phyloP scores from a whole-genome alignment of 2,113 vertebrate genomes.

The Caloenas nicobarica region DNA sequence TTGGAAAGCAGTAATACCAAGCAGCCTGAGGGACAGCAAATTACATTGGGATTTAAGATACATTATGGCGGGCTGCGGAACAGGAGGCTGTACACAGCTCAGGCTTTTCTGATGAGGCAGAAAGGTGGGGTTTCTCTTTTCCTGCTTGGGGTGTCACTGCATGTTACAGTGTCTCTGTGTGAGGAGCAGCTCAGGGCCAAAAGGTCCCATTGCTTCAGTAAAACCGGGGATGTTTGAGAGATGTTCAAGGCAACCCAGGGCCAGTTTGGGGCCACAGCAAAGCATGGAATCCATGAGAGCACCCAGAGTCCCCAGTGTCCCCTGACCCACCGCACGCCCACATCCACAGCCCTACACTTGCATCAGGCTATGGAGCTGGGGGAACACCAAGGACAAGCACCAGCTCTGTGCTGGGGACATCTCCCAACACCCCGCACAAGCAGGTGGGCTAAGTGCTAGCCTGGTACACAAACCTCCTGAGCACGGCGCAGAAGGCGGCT shows the following conservation, averaged over 20 bases:
- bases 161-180: rapidly evolving
- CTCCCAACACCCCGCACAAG: neutral
- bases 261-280: too few species aligned
- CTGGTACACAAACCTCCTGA: neutral
- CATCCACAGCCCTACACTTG: rapidly evolving
- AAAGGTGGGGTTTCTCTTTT: neutral
- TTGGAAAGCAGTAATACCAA: conserved; percentile 50
- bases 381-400: neutral
- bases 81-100: neutral
- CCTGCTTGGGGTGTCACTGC: neutral
- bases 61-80: neutral
- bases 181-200: neutral
- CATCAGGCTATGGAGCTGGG: neutral
- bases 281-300: rapidly evolving
- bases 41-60: neutral
- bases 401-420: neutral
- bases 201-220: neutral
- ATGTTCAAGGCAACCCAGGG: neutral
- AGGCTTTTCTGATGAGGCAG: neutral
- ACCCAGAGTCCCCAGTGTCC: rapidly evolving
- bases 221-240: neutral
- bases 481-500: rapidly evolving
- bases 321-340: neutral
- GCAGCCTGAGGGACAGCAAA: conserved; percentile 39
- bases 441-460: rapidly evolving